Evolutionary conservation across 2,888 invertebrate species (phyloP).

Genomic region (Synergus umbraculus): DNA sequence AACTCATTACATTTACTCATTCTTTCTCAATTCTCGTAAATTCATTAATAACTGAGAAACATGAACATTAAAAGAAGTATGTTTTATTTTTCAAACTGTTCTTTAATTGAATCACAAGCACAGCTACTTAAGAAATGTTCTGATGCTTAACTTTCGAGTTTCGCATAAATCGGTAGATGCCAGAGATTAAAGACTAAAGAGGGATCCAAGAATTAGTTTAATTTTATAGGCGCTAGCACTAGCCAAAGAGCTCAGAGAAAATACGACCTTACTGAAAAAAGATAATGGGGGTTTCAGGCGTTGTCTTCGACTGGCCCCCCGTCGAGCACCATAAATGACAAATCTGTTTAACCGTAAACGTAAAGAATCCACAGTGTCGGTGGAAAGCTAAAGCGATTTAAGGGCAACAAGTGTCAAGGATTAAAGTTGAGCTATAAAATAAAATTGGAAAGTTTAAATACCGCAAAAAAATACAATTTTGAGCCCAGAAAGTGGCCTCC

Average conservation of each 20-base stretch:
- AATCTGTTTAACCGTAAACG: conserved; percentile 50
- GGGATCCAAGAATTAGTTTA: not conserved
- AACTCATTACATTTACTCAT: not conserved
- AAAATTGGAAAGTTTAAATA: not conserved
- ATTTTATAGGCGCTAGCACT: not conserved
- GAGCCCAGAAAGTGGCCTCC: not conserved
- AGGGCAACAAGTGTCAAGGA: not conserved
- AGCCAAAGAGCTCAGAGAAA: conserved; percentile 28
- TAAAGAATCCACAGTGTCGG: conserved; percentile 43
- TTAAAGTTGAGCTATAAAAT: not conserved
- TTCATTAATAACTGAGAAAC: not conserved
- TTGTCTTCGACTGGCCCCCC: conserved; percentile 52
- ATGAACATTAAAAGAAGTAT: not conserved
- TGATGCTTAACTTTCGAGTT: not conserved
- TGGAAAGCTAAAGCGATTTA: not conserved
- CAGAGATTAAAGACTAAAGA: not conserved
- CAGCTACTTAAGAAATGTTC: not conserved
- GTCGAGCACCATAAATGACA: conserved; percentile 52
- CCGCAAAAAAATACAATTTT: not conserved
- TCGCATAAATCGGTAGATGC: not conserved
- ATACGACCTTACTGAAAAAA: conserved; percentile 26
- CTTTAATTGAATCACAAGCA: not conserved
- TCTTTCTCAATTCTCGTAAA: not conserved
- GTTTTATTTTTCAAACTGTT: too few relatives aligned
- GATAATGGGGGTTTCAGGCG: conserved; percentile 32